Conservation (phyloP, 2,113 vertebrate species). For the Sylvilagus bachmani region DNA sequence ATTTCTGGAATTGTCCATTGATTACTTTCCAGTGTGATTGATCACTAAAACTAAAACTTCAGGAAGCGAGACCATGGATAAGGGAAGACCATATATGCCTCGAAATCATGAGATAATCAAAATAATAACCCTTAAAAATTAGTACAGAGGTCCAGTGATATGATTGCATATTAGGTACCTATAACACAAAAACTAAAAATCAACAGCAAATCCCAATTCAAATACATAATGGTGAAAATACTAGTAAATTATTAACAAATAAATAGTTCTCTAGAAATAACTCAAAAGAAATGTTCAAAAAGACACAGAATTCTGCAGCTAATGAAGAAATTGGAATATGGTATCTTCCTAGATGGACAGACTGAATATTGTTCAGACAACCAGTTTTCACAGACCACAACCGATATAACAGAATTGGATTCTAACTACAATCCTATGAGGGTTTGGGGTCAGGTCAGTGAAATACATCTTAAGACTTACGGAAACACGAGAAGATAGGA, state of each 20-base stretch:
- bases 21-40: no score
- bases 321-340: neutral
- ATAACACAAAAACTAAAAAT: slow-evolving; percentile 41
- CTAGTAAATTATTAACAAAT: neutral
- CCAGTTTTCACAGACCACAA: slow-evolving; percentile 1
- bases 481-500: neutral
- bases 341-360: neutral
- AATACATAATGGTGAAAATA: slow-evolving; percentile 5
- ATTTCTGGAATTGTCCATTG: no score
- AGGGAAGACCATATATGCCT: neutral
- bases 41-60: no score
- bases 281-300: neutral
- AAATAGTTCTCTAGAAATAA: slow-evolving; percentile 22
- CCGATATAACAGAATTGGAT: neutral
- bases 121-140: slow-evolving; percentile 35
- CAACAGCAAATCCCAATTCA: slow-evolving; percentile 3
- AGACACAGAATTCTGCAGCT: neutral
- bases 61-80: no score
- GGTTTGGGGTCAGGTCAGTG: neutral
- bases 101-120: slow-evolving; percentile 31
- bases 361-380: neutral
- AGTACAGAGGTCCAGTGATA: neutral
- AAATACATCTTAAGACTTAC: neutral
- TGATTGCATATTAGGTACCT: neutral
- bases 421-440: neutral